Base-by-base conservation (phyloP, 2,113 vertebrate species). In the Nanorana parkeri region DNA sequence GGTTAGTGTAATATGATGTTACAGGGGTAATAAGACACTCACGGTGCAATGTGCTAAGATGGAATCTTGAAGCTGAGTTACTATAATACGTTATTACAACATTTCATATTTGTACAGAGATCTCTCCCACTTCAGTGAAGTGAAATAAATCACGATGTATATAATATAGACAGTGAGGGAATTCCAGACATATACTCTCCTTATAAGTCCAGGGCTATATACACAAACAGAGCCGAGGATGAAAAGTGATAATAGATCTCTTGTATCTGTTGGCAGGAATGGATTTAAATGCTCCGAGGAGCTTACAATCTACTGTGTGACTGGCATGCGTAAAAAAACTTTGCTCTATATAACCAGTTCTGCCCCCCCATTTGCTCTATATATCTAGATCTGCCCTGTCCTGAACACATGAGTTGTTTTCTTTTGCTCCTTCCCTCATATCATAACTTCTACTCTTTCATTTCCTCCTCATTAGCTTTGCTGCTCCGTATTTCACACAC, bases 101-200 rank as follows among this genome's bases (percentile, higher is more conserved):
- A 68, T 52, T 56, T 67, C 0, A 26, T n/a, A 68, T 58, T 69
- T 19, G 16, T 32, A n/a, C 52, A 29, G 11, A 68, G 28, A 79
- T 60, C 65, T 66, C 2, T 68, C 24, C 17, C 51, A n/a, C 64
- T 68, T 11, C 28, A 19, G n/a, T 41, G 17, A 68, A 69, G 52
- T 79, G 3, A 69, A 79, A 79, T 79, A 79, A 79, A 79, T 69
- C 58, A 51, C 24, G 66, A 79, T 79, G 66, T 79, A 79, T 79
- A 79, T 60, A 68, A 26, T 54, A 19, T 21, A 32, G 28, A 2
- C 21, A 26, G 5, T 1, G 17, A 47, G 52, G 52, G 65, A 79
- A 68, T 79, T 79, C 66, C 66, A 69, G 65, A 68, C 77, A 58
- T 68, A 68, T 52, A 36, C 29, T 68, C 20, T 68, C 77, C 77